phyloP scores from a whole-genome alignment of 2,888 invertebrate genomes.

The Leuctra nigra region DNA sequence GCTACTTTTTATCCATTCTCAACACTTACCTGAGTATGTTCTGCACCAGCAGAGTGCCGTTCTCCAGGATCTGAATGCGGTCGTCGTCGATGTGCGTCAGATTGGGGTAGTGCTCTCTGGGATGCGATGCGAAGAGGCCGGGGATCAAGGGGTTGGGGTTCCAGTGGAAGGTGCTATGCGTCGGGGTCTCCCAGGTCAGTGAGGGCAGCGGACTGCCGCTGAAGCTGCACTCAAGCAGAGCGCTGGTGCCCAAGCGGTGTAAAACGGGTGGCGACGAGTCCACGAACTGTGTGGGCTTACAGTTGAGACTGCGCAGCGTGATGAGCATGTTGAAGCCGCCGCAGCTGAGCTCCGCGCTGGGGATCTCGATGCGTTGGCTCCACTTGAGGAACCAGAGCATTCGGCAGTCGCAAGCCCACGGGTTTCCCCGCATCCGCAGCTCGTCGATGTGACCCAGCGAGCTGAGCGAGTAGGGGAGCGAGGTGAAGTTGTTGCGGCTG shows the following conservation, averaged over 20 bases:
- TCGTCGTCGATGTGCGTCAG: conserved; percentile 38
- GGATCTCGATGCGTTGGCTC: conserved; percentile 43
- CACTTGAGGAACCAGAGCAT: conserved; percentile 69
- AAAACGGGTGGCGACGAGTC: conserved; percentile 55
- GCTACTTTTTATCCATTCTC: too few species aligned
- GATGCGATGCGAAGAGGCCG: conserved; percentile 61
- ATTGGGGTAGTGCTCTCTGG: conserved; percentile 49
- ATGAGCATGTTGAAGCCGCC: conserved; percentile 60
- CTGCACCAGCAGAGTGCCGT: conserved; percentile 73
- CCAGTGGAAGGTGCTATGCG: conserved; percentile 65
- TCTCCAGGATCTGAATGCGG: conserved; percentile 60
- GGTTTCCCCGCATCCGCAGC: conserved; percentile 64
- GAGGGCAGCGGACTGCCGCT: conserved; percentile 71
- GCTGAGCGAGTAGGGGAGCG: conserved; percentile 62
- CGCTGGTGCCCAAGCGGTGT: conserved; percentile 58
- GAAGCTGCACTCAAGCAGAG: conserved; percentile 69
- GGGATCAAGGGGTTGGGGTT: conserved; percentile 63
- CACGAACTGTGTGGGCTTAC: conserved; percentile 56
- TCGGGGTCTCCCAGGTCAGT: conserved; percentile 80
- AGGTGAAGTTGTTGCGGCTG: conserved; percentile 61
- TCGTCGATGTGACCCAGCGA: conserved; percentile 55
- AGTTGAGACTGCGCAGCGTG: conserved; percentile 63
- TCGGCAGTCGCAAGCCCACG: conserved; percentile 81
- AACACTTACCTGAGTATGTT: too few species aligned
- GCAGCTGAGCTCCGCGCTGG: conserved; percentile 58